Conservation (phyloP, 2,797 vertebrate genomes). For the Parotocinclus haroldoi region DNA sequence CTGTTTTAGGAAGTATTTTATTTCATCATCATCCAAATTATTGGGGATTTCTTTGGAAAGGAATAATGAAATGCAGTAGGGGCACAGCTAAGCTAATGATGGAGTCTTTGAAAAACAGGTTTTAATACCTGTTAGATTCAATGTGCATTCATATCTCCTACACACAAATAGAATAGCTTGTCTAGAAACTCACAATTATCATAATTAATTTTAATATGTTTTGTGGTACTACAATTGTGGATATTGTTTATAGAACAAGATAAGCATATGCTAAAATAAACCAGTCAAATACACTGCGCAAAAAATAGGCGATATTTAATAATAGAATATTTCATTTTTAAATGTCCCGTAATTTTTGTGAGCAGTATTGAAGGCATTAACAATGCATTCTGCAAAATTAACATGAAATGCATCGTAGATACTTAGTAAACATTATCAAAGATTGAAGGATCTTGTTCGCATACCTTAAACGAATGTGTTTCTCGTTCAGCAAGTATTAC, state of each 20-base stretch:
- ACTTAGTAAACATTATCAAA: no score
- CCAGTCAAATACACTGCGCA: no score
- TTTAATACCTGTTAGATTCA: neutral
- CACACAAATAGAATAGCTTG: conserved; percentile 10
- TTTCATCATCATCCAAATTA: conserved; percentile 7
- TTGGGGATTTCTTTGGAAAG: conserved; percentile 1
- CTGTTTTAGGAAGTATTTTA: neutral
- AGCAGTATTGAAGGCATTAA: no score
- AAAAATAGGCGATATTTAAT: no score
- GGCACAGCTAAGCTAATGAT: neutral
- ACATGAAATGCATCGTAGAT: no score
- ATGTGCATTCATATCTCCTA: neutral
- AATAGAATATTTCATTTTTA: no score
- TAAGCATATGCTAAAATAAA: neutral
- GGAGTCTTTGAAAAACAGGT: neutral
- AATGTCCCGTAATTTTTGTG: no score
- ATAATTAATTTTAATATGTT: conserved; percentile 7
- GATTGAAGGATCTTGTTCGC: no score
- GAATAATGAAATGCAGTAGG: neutral
- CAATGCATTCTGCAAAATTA: no score
- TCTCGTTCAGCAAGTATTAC: no score
- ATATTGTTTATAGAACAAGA: conserved; percentile 1
- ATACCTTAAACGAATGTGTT: no score
- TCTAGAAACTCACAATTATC: neutral
- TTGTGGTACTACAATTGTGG: conserved; percentile 1